Base-by-base conservation (phyloP, 2,888 invertebrate genomes). In the Hydropsyche betteni region DNA sequence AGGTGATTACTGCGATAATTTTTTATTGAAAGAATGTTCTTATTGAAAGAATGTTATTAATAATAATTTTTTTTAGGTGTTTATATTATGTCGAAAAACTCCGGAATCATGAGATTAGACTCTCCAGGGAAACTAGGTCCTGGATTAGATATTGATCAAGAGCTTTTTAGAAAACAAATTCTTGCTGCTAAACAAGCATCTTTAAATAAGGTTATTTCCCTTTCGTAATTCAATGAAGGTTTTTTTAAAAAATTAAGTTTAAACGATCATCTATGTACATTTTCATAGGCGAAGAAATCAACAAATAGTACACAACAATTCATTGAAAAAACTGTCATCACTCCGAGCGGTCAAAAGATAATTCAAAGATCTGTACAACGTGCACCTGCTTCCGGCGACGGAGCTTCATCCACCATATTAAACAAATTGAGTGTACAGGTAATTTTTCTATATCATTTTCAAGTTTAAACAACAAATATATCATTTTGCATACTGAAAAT, bases 1-100 rank as follows among this genome's bases (percentile, higher is more conserved):
- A 81, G 89, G 88, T 88, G 83, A 81, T 52, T 24, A 24, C 2
- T 24, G 2, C 2, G 2, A 24, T 24, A 24, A 34, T 64, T 12
- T 1, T 55, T 12, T 55, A 12, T 12, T 50, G n/a, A n/a, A n/a
- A n/a, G n/a, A n/a, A n/a, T n/a, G n/a, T n/a, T 24, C 51, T 10
- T 51, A 16, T 14, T 53, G 44, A 50, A 38, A 52, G n/a, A 69
- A 50, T n/a, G 51, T 7, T 70, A 51, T 71, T 52, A 50, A 8
- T 50, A 71, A 8, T 75, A 77, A 44, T 69, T 51, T 58, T n/a
- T 85, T 88, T 80, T 85, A 89, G 92, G 92, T 80, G 91, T 93
- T 53, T 93, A 93, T 82, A 91, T 93, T 74, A 92, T 93, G 91
- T 92, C 92, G 7, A 91, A 91, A 83, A 92, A 92, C 80, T 91